Evolutionary conservation across 2,797 vertebrate genomes (phyloP), one percentile per base, ranked within the genome.

Genomic region (Stomatorhinus walkeri): DNA sequence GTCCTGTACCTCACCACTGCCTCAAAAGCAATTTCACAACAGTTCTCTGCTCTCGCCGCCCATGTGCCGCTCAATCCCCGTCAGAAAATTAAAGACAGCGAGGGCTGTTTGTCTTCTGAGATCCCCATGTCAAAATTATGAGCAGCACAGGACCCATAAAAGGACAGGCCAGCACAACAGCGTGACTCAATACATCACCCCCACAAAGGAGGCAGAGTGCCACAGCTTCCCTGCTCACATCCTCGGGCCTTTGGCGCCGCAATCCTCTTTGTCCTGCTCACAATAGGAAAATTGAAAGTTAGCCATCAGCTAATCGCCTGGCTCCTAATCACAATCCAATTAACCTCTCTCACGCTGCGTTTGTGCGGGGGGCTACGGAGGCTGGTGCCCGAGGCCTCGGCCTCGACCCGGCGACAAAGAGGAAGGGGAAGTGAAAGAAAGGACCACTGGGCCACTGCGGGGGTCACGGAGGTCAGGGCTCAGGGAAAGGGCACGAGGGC

Each of bases 301-400:
- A 95, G 94, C 94, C 95, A 96, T 95, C 95, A 95, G 95, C 96
- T 95, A 96, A 95, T 96, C 94, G 94, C 94, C 94, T 94, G 93
- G 92, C 90, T 93, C 95, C 94, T 96, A 96, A 96, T 96, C 95
- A 95, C 94, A 94, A 95, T 95, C 95, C 94, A 96, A 95, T 95
- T 95, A 96, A 95, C 95, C 95, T 96, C 94, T 93, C 93, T 94
- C 92, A 94, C 93, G 92, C 93, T 92, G 89, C 89, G 85, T 91
- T 93, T 91, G 93, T 93, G 93, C 94, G 93, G 94, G 93, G 89
- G 92, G 4, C 93, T 91, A 72, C 9, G 9, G 46, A 0, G 22
- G 40, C 46, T 68, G 54, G 24, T 83, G 24, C 40, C 89, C 84
- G 59, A 1, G 68, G 24, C 52, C 85, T 59, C 10, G 14, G 19